These are phyloP conservation scores for Magallana gigas DNA, from an alignment of 1,140 invertebrate genomes.

Conservation along the genomic window DNA sequence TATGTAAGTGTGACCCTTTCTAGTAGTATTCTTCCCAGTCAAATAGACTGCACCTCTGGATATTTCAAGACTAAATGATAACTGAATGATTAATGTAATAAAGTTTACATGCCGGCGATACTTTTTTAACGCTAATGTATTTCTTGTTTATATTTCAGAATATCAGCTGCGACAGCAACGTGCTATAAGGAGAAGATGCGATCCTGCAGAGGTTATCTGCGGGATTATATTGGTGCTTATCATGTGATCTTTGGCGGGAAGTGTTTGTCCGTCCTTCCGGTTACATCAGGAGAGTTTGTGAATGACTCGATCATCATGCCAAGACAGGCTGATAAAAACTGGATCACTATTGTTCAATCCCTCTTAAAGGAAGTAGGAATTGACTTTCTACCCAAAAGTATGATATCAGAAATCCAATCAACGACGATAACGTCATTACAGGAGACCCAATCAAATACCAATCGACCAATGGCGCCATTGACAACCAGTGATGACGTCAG, in stretches of 20 bases:
- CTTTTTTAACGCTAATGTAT: too few relatives aligned
- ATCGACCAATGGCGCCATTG: background rate
- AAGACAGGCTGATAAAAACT: background rate
- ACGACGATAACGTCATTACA: background rate
- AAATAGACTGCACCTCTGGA: too few relatives aligned
- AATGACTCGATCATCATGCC: constrained; percentile 4
- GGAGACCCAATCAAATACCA: background rate
- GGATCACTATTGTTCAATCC: background rate
- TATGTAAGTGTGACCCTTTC: background rate
- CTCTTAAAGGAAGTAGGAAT: constrained; percentile 1
- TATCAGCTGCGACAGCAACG: constrained; percentile 28
- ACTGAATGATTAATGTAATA: too few relatives aligned
- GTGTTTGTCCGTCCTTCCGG: background rate
- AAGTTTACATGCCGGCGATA: too few relatives aligned
- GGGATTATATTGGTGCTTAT: constrained; percentile 19
- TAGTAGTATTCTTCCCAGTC: background rate
- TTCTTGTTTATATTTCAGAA: background rate
- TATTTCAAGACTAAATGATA: too few relatives aligned
- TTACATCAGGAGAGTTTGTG: background rate
- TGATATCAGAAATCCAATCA: background rate
- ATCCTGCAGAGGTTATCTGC: background rate
- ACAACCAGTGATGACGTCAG: background rate
- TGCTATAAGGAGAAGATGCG: constrained; percentile 24
- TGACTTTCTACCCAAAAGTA: background rate
- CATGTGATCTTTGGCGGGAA: background rate